Percentiles rank a stretch among this genome's conserved stretches.
phyloP scores from a whole-genome alignment of 2,797 vertebrate genomes.

The Eospalax fontanierii region DNA sequence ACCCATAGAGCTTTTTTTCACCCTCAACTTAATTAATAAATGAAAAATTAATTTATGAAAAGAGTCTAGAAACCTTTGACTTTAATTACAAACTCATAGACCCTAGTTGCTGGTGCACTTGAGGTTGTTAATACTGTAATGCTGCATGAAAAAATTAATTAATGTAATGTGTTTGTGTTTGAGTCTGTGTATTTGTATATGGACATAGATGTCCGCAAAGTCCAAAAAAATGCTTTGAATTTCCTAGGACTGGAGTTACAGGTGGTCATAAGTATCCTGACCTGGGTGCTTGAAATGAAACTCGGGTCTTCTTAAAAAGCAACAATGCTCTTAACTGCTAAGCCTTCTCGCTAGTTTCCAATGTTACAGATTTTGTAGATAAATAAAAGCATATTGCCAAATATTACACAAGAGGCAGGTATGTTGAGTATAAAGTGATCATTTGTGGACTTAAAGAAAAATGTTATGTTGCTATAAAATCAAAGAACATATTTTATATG shows the following conservation, averaged over 20 bases:
- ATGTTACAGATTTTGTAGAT: not conserved
- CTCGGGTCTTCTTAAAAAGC: not conserved
- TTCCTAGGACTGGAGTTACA: not conserved
- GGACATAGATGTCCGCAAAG: not conserved
- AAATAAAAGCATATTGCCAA: not conserved
- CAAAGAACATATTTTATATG: not conserved
- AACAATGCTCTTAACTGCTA: not conserved
- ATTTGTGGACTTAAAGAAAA: conserved; percentile 68
- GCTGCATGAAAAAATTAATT: not conserved
- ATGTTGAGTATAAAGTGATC: conserved; percentile 62
- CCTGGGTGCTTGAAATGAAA: not conserved
- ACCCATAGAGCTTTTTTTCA: not conserved
- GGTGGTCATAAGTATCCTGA: not conserved
- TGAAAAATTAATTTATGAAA: not conserved
- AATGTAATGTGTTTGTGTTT: not conserved
- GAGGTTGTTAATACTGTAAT: not conserved
- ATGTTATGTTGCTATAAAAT: not conserved
- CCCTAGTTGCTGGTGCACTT: not conserved
- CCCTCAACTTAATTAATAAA: not conserved
- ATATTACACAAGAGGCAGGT: conserved; percentile 27
- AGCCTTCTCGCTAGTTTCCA: no score
- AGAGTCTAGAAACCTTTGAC: not conserved
- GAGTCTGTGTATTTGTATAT: not conserved
- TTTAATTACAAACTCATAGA: not conserved
- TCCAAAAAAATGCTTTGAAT: not conserved